Percentiles rank a stretch among this genome's conserved stretches.
These are phyloP conservation scores for Amazona ochrocephala DNA, from an alignment of 2,797 vertebrate genomes.

Conservation along the genomic window DNA sequence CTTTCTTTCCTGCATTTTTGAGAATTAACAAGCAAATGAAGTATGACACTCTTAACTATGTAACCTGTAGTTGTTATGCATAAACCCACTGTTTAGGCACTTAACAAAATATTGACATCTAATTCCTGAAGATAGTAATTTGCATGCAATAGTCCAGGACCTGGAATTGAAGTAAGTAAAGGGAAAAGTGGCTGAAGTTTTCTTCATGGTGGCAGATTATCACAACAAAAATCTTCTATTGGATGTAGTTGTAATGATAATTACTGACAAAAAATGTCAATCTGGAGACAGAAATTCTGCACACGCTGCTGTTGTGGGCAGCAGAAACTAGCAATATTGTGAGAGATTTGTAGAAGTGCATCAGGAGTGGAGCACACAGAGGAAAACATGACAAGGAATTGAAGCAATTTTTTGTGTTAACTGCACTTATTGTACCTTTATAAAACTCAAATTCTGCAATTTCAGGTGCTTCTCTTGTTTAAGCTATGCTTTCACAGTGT, in stretches of 20 bases:
- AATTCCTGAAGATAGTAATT: background rate
- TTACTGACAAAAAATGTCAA: background rate
- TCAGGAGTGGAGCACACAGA: background rate
- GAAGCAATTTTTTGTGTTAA: background rate
- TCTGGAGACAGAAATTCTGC: background rate
- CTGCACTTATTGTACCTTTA: background rate
- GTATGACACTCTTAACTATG: background rate
- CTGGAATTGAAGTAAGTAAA: background rate
- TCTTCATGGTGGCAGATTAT: background rate
- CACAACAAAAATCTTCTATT: background rate
- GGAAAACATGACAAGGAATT: background rate
- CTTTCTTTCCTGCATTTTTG: background rate
- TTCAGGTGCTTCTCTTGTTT: background rate
- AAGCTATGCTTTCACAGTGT: background rate
- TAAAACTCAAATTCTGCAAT: background rate
- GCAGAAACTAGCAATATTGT: background rate
- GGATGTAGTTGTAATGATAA: background rate
- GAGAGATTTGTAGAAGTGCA: background rate
- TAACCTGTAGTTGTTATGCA: background rate
- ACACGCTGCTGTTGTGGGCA: fast-evolving
- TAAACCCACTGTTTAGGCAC: background rate
- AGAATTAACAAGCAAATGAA: background rate
- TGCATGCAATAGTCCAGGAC: background rate
- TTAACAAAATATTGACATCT: background rate
- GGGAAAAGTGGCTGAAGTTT: background rate